phyloP scores from a whole-genome alignment of 1,140 invertebrate genomes.

The Drosophila oshimai region DNA sequence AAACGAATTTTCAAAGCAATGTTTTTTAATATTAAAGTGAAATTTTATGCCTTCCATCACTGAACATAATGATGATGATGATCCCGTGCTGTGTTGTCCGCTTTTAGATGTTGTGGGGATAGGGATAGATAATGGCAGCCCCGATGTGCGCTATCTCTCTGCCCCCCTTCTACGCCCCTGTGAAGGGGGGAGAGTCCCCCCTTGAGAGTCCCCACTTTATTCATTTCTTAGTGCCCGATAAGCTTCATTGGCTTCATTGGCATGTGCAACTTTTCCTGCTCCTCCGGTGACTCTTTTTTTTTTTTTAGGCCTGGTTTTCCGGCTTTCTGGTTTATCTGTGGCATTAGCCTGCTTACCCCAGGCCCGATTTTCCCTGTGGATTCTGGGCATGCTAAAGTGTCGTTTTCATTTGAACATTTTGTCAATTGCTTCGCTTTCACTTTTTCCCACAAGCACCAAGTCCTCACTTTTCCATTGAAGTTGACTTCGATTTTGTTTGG shows the following conservation, averaged over 20 bases:
- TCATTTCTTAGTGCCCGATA: constrained; percentile 6
- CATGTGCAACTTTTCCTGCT: constrained; percentile 4
- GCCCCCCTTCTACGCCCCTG: not conserved
- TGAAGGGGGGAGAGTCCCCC: too few species aligned
- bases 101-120: not conserved
- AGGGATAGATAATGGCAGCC: not conserved
- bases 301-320: constrained; percentile 14
- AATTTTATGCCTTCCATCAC: too few species aligned
- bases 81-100: not conserved
- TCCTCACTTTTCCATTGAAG: not conserved
- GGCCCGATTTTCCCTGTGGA: not conserved
- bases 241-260: constrained; percentile 21
- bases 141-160: constrained; percentile 17
- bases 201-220: not conserved
- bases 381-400: constrained; percentile 45
- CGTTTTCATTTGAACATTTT: constrained; percentile 43
- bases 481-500: constrained; percentile 23
- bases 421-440: constrained; percentile 49
- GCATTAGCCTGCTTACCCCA: constrained; percentile 7
- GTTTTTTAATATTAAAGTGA: too few species aligned
- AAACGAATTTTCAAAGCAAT: too few species aligned
- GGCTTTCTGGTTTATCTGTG: not conserved
- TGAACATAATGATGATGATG: not conserved
- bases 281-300: not conserved
- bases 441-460: constrained; percentile 19